These are phyloP conservation scores for Serripes groenlandicus DNA, from an alignment of 2,888 invertebrate species.

Conservation along the genomic window DNA sequence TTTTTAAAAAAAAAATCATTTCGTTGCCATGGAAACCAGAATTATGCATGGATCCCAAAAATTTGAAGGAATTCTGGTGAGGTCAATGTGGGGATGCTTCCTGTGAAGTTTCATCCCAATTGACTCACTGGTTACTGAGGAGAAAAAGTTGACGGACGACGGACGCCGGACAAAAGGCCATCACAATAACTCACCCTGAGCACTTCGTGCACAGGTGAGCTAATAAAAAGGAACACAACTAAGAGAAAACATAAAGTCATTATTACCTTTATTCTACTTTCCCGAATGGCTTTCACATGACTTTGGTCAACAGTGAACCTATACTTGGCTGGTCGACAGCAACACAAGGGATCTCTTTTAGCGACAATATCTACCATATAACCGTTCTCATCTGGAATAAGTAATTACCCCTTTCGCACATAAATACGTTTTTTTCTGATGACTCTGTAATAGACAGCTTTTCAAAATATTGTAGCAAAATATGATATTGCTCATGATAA, in stretches of 20 bases:
- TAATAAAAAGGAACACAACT: neutral
- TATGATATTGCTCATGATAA: no score
- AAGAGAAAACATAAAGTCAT: no score
- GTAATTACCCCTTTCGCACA: no score
- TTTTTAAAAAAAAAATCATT: no score
- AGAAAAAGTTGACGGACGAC: neutral
- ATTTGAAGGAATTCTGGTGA: no score
- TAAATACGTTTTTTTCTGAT: no score
- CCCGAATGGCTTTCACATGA: neutral
- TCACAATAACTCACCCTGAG: neutral
- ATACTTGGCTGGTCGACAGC: conserved; percentile 28
- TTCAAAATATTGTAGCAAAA: no score
- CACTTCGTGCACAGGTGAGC: neutral
- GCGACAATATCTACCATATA: conserved; percentile 26
- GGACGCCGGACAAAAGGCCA: neutral
- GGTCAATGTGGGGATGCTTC: no score
- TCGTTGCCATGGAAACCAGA: no score
- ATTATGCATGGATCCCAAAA: no score
- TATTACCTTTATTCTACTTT: conserved; percentile 22
- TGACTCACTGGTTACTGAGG: neutral
- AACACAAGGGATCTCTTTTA: conserved; percentile 12
- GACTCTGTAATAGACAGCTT: no score
- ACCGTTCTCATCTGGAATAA: conserved; percentile 37
- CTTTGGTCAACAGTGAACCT: conserved; percentile 1
- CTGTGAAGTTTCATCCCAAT: neutral